These are phyloP conservation scores for Gallinago stenura DNA, from an alignment of 2,797 vertebrate genomes.

Conservation along the genomic window DNA sequence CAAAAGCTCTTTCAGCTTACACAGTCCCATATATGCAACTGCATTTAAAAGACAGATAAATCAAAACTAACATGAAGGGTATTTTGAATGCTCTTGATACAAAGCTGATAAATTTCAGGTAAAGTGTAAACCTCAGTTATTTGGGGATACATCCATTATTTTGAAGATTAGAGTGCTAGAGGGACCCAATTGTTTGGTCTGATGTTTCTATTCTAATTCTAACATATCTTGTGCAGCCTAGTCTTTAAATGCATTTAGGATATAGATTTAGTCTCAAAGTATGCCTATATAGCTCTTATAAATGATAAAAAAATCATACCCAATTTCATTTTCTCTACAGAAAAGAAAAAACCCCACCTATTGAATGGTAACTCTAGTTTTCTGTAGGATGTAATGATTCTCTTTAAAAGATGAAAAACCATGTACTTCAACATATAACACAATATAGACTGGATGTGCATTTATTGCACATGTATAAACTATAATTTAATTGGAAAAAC, in stretches of 20 bases:
- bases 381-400: conserved; percentile 11
- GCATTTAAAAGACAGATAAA: not conserved
- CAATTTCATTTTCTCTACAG: conserved; percentile 21
- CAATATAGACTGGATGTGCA: not conserved
- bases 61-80: rapidly evolving
- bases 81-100: not conserved
- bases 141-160: not conserved
- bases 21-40: not conserved
- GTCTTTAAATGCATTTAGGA: not conserved
- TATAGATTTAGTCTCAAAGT: not conserved
- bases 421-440: not conserved
- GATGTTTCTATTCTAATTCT: not conserved
- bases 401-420: not conserved
- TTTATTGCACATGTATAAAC: not conserved
- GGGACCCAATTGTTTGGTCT: not conserved
- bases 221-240: not conserved
- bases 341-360: not conserved
- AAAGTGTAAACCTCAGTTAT: not conserved
- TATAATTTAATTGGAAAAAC: conserved; percentile 11
- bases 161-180: not conserved
- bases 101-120: not conserved
- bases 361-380: not conserved
- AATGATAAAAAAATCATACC: not conserved
- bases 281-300: not conserved
- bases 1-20: not conserved